A percentile compares a stretch with the other conserved stretches of the same genome.
Evolutionary conservation across 2,888 invertebrate genomes (phyloP).

Genomic region (Byasa hedistus): DNA sequence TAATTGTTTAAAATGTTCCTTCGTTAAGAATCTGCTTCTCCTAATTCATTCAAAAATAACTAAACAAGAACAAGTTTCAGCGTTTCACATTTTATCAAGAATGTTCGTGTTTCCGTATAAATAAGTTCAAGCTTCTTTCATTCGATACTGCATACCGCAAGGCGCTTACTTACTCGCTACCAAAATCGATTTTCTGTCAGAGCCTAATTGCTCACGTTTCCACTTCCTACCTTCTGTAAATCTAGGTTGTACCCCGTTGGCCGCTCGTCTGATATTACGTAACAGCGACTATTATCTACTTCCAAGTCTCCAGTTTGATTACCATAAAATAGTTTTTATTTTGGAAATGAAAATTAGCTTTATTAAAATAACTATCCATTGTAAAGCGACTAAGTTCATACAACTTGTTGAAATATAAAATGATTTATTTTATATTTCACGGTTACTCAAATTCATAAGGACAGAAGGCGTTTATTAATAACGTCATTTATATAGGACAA

Average conservation of each 20-base stretch:
- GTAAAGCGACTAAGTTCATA: too few species aligned
- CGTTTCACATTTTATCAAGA: too few species aligned
- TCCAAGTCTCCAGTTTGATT: not conserved
- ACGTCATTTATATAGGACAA: constrained; percentile 17
- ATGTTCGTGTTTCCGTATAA: too few species aligned
- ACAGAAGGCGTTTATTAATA: constrained; percentile 5
- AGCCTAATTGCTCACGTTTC: constrained; percentile 25
- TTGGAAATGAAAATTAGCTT: too few species aligned
- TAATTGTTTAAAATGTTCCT: too few species aligned
- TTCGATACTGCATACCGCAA: not conserved
- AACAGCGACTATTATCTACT: not conserved
- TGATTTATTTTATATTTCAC: not conserved
- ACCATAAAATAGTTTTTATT: not conserved
- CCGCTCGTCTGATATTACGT: not conserved
- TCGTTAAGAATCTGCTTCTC: too few species aligned
- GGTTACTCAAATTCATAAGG: not conserved
- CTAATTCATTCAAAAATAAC: too few species aligned
- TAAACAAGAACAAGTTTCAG: too few species aligned
- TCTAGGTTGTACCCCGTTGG: constrained; percentile 1
- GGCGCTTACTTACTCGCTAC: constrained; percentile 2
- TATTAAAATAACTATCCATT: too few species aligned
- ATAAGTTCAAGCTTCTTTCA: not conserved
- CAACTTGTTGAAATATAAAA: too few species aligned
- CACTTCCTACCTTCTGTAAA: constrained; percentile 26
- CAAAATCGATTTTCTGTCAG: constrained; percentile 27